Evolutionary conservation across 2,113 vertebrate genomes (phyloP).

Genomic region (Strix aluco): DNA sequence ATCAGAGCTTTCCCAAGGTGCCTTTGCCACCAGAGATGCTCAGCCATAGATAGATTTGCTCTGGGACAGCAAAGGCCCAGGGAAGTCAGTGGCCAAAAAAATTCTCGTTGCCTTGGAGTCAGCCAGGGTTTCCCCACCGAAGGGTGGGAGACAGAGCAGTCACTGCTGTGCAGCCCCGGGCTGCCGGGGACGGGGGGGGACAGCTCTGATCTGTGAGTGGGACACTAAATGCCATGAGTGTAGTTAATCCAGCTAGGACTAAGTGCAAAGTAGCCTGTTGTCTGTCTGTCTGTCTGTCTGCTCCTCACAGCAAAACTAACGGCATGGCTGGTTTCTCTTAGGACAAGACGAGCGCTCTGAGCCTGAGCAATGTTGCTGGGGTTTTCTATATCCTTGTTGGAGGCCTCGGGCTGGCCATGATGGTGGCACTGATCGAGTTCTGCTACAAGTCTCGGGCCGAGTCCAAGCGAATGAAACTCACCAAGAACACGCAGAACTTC

Average conservation of each 20-base stretch:
- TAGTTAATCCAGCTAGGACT: constrained; percentile 44
- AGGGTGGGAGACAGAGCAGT: neutral
- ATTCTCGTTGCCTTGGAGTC: neutral
- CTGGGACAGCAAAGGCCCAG: neutral
- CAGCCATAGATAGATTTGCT: neutral
- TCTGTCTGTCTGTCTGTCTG: constrained; percentile 61
- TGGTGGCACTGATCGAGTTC: constrained; percentile 99
- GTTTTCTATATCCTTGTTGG: constrained; percentile 99
- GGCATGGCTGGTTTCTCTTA: constrained; percentile 87
- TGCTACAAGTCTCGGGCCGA: constrained; percentile 99
- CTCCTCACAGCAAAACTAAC: constrained; percentile 77
- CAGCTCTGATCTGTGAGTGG: neutral
- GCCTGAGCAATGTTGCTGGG: constrained; percentile 99
- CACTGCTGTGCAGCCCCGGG: neutral
- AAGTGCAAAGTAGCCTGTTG: constrained; percentile 59
- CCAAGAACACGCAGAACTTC: constrained; percentile 99
- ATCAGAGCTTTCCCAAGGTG: neutral
- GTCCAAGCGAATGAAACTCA: constrained; percentile 99
- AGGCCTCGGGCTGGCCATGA: constrained; percentile 98
- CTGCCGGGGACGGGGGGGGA: constrained; percentile 3
- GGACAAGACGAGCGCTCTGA: constrained; percentile 99
- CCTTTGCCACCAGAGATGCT: neutral
- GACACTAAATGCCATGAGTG: neutral
- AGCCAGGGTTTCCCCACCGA: neutral
- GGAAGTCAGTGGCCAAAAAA: neutral